Percentiles rank a stretch among this genome's conserved stretches.
Evolutionary conservation across 2,113 vertebrate species (phyloP).

Genomic region (Apodemus speciosus): DNA sequence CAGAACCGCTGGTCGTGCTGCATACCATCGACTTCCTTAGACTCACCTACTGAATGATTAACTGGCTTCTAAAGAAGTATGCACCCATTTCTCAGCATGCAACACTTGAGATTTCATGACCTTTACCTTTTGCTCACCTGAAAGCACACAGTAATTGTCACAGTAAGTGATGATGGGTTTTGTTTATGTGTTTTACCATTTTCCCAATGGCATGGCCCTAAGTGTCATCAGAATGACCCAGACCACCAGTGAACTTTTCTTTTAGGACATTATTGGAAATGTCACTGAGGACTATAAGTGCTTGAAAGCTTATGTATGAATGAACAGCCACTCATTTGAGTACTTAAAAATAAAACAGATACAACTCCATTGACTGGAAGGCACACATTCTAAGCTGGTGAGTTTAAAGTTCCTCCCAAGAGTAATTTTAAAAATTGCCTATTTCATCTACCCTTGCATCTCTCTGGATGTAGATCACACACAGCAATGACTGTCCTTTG

Average conservation of each 20-base stretch:
- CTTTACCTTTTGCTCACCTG: constrained; percentile 5
- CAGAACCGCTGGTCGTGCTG: background rate
- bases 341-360: background rate
- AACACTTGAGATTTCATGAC: background rate
- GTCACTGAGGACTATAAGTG: background rate
- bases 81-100: background rate
- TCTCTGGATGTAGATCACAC: background rate
- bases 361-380: background rate
- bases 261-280: background rate
- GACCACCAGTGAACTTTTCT: background rate
- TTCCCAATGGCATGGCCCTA: background rate
- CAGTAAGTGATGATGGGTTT: background rate
- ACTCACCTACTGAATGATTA: background rate
- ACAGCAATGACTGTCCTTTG: no score
- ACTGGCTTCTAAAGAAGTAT: background rate
- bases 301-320: background rate
- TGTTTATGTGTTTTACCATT: background rate
- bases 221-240: background rate
- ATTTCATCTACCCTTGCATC: background rate
- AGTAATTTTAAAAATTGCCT: background rate
- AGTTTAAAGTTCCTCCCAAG: constrained; percentile 28
- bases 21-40: background rate
- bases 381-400: background rate
- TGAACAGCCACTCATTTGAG: background rate
- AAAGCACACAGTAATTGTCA: background rate